A percentile compares a stretch with the other conserved stretches of the same genome.
Conservation (phyloP, 2,797 vertebrate genomes). For the Psittacula echo region DNA sequence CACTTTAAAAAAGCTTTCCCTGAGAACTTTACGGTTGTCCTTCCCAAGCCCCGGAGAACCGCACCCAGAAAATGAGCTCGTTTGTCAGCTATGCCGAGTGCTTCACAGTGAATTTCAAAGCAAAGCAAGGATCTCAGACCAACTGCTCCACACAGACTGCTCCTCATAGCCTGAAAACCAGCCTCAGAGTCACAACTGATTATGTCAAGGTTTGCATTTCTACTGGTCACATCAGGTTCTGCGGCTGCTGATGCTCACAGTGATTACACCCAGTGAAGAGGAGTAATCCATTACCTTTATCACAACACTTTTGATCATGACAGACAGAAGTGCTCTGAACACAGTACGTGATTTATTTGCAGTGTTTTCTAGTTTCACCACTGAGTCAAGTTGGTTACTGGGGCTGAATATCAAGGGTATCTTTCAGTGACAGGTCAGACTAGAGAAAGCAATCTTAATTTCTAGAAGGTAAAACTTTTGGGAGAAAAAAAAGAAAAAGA, state of each 20-base stretch:
- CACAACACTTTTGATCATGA: constrained; percentile 4
- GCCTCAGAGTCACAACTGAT: background rate
- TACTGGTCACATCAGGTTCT: background rate
- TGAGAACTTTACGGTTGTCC: background rate
- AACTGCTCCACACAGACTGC: background rate
- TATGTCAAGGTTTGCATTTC: background rate
- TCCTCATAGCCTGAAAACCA: background rate
- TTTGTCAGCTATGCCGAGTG: background rate
- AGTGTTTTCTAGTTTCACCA: constrained; percentile 34
- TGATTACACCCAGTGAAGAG: background rate
- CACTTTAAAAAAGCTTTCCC: background rate
- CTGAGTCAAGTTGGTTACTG: background rate
- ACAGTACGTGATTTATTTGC: constrained; percentile 27
- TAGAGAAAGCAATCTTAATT: background rate
- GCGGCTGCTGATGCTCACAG: background rate
- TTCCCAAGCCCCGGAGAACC: background rate
- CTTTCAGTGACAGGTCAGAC: background rate
- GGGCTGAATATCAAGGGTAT: constrained; percentile 40
- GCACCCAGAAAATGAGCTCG: background rate
- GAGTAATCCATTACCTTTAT: constrained; percentile 50
- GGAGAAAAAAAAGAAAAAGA: background rate
- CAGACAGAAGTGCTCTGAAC: background rate
- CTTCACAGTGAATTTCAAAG: background rate
- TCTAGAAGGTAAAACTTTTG: background rate
- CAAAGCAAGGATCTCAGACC: background rate